phyloP scores from a whole-genome alignment of 2,797 vertebrate species.

The Gambelia wislizenii region DNA sequence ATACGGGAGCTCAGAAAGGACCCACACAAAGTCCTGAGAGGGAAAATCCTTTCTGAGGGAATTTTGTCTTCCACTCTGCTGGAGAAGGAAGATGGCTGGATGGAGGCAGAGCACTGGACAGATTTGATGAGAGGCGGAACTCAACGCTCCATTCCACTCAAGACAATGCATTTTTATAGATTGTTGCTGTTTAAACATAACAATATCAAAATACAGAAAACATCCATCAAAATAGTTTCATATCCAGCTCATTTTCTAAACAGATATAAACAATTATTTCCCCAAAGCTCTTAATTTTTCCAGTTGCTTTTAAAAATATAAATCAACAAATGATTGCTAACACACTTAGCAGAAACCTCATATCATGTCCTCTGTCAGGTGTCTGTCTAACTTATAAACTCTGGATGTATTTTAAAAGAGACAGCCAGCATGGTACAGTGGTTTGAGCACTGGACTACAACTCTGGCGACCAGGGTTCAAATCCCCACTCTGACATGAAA shows the following conservation, averaged over 20 bases:
- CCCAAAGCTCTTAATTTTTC: constrained; percentile 11
- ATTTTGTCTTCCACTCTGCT: not conserved
- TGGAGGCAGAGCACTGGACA: not conserved
- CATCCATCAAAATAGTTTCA: constrained; percentile 7
- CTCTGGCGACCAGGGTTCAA: no score
- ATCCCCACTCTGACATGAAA: no score
- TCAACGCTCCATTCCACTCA: not conserved
- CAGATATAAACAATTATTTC: constrained; percentile 13
- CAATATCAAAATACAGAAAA: not conserved
- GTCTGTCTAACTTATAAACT: constrained; percentile 37
- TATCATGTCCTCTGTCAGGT: not conserved
- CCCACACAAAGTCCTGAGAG: not conserved
- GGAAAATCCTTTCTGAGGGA: not conserved
- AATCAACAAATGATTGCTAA: constrained; percentile 16
- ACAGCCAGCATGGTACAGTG: no score
- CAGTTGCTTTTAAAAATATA: constrained; percentile 5
- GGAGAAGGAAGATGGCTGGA: not conserved
- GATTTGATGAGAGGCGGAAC: not conserved
- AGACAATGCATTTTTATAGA: not conserved
- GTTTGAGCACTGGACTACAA: no score
- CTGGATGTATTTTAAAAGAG: not conserved
- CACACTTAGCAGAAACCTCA: constrained; percentile 14
- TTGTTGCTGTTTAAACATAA: not conserved
- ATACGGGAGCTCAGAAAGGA: not conserved
- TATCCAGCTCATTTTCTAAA: constrained; percentile 7